A percentile compares a stretch with the other conserved stretches of the same genome.
Conservation (phyloP, 2,797 vertebrate genomes). For the Eremophila alpestris region DNA sequence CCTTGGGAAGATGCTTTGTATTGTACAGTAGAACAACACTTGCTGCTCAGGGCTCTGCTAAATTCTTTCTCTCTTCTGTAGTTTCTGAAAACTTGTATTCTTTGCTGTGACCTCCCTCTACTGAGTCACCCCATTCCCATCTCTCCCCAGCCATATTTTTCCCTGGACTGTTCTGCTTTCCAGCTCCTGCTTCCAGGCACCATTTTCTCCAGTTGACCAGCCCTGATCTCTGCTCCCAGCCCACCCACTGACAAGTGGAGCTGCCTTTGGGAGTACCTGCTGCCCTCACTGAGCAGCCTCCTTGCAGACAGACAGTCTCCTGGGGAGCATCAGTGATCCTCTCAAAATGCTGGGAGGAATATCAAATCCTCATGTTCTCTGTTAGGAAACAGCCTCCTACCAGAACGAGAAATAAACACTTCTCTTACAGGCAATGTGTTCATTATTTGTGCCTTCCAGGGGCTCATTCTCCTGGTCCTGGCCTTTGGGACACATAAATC, state of each 20-base stretch:
- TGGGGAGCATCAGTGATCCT: not conserved
- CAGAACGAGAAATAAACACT: slow-evolving; percentile 27
- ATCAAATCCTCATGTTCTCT: not conserved
- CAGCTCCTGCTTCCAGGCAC: not conserved
- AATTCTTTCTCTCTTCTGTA: not conserved
- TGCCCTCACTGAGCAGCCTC: not conserved
- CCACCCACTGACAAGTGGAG: not conserved
- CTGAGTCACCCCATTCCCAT: not conserved
- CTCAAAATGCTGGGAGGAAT: not conserved
- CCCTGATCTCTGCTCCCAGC: not conserved
- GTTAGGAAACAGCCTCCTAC: not conserved
- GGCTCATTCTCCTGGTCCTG: not conserved
- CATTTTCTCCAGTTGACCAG: not conserved
- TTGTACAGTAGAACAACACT: not conserved
- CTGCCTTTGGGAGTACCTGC: not conserved
- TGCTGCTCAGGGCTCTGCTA: not conserved
- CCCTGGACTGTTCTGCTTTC: not conserved
- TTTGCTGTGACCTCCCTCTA: not conserved
- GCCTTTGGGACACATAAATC: slow-evolving; percentile 6
- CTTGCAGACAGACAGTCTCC: not conserved
- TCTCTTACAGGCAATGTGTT: not conserved
- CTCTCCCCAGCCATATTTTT: not conserved
- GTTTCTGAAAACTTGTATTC: not conserved
- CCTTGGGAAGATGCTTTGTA: not conserved
- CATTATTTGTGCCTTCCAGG: not conserved